Evolutionary conservation across 2,113 vertebrate species (phyloP).

Genomic region (Clupea harengus): DNA sequence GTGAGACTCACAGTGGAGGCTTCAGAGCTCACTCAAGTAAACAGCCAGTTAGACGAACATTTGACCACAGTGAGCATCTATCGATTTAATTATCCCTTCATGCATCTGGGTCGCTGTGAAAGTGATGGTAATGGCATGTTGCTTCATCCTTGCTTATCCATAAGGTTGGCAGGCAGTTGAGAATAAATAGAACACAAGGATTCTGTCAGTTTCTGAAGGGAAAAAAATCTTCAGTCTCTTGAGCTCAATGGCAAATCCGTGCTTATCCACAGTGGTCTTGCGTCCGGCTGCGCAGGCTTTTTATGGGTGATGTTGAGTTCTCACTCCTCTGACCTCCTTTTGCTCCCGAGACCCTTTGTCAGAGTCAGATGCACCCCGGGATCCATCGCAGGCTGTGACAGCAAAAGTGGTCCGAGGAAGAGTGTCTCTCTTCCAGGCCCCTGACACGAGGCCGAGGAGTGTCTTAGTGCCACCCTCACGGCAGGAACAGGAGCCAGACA

Average conservation of each 20-base stretch:
- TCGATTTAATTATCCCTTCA: not conserved
- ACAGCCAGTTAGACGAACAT: not conserved
- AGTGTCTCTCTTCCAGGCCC: not conserved
- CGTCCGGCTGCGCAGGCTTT: not conserved
- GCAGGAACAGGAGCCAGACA: not conserved
- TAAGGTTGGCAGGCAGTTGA: not conserved
- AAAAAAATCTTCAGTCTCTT: not conserved
- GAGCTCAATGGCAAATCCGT: not conserved
- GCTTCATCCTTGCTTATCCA: not conserved
- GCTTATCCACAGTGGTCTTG: not conserved
- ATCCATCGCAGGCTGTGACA: not conserved
- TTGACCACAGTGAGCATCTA: not conserved
- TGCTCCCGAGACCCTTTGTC: not conserved
- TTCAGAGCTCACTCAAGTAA: not conserved
- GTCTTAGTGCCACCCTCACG: not conserved
- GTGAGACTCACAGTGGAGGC: not conserved
- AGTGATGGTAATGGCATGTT: not conserved
- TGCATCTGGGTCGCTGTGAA: not conserved
- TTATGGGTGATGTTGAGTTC: not conserved
- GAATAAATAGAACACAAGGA: not conserved
- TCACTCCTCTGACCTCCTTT: not conserved
- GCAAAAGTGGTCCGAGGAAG: not conserved
- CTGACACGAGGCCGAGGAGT: too few species aligned
- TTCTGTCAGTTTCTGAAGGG: not conserved
- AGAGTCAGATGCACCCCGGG: not conserved